Conservation (phyloP, 1,140 invertebrate genomes). For the Centruroides sculpturatus region DNA sequence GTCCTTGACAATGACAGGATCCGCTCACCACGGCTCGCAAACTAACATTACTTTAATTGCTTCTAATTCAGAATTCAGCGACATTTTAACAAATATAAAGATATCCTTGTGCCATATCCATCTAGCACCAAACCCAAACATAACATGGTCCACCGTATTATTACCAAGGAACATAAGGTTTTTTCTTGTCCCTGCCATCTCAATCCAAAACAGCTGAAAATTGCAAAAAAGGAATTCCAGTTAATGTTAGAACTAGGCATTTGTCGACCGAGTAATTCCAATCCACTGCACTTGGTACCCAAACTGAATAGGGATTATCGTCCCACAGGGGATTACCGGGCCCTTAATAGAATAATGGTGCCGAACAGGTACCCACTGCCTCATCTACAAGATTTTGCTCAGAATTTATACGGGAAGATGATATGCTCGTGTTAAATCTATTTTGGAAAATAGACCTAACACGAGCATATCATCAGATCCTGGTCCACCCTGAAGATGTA, state of each 20-base stretch:
- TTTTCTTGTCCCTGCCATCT: slow-evolving; percentile 1
- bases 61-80: too few relatives aligned
- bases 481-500: too few relatives aligned
- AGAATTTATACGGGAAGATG: not conserved
- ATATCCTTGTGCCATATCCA: not conserved
- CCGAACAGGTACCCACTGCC: slow-evolving; percentile 13
- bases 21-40: too few relatives aligned
- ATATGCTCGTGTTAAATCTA: slow-evolving; percentile 2
- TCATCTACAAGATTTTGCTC: slow-evolving; percentile 9
- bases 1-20: too few relatives aligned
- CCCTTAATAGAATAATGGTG: slow-evolving; percentile 2
- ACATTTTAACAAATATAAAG: too few relatives aligned
- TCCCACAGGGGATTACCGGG: slow-evolving; percentile 5
- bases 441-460: slow-evolving; percentile 7
- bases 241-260: too few relatives aligned
- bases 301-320: slow-evolving; percentile 10
- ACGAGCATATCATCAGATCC: too few relatives aligned
- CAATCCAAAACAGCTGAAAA: not conserved
- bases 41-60: too few relatives aligned
- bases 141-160: slow-evolving; percentile 1
- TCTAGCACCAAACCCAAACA: not conserved
- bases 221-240: slow-evolving; percentile 4
- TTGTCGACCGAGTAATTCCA: too few relatives aligned
- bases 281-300: slow-evolving; percentile 16
- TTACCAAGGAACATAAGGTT: slow-evolving; percentile 1